A percentile compares a stretch with the other conserved stretches of the same genome.
phyloP scores from a whole-genome alignment of 1,140 invertebrate genomes.

The Drosophila albomicans region DNA sequence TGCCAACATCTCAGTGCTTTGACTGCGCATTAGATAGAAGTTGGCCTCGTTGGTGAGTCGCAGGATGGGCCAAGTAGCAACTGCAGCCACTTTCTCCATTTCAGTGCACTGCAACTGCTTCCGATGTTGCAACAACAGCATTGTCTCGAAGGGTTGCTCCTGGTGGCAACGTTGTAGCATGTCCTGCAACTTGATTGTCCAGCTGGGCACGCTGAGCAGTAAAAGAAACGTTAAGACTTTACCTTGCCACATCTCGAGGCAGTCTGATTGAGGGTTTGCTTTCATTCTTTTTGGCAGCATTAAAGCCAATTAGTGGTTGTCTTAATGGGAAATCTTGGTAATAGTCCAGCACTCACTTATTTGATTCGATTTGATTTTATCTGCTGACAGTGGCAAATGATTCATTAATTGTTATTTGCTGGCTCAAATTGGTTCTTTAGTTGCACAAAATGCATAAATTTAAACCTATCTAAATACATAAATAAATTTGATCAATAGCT shows the following conservation, averaged over 20 bases:
- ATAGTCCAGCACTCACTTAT: not conserved
- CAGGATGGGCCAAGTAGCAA: constrained; percentile 28
- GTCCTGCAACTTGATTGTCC: constrained; percentile 1
- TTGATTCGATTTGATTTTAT: not conserved
- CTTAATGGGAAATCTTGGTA: not conserved
- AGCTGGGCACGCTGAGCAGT: not conserved
- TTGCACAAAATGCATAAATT: not conserved
- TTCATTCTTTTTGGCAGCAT: not conserved
- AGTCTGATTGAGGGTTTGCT: not conserved
- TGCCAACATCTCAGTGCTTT: constrained; percentile 51
- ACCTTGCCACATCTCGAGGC: constrained; percentile 48
- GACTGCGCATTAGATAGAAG: constrained; percentile 21
- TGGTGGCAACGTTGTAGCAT: constrained; percentile 33
- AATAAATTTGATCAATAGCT: not conserved
- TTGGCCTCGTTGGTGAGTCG: constrained; percentile 37
- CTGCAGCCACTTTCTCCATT: constrained; percentile 5
- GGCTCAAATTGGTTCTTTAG: too few relatives aligned
- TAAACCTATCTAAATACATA: not conserved
- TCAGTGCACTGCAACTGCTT: constrained; percentile 6
- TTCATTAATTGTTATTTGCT: not conserved
- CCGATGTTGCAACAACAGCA: constrained; percentile 48
- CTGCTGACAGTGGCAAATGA: not conserved
- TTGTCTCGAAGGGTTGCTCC: constrained; percentile 35
- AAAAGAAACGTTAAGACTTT: constrained; percentile 11
- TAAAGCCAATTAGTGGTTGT: not conserved